phyloP scores from a whole-genome alignment of 2,888 invertebrate species.

The Erannis defoliaria region DNA sequence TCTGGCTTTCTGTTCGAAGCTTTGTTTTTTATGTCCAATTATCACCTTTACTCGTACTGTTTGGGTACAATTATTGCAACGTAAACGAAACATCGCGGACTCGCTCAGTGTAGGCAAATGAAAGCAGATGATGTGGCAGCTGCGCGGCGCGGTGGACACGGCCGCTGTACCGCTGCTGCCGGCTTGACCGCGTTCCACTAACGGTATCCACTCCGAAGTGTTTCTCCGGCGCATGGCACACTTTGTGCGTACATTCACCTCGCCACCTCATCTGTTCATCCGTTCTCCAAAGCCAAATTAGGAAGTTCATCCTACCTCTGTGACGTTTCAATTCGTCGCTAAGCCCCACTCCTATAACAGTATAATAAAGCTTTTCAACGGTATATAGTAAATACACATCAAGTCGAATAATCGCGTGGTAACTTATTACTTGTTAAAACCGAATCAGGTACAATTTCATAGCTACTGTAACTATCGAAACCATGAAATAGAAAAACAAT shows the following conservation, averaged over 20 bases:
- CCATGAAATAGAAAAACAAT: not conserved
- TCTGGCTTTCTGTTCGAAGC: not conserved
- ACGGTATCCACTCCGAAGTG: conserved; percentile 84
- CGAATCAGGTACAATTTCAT: too few relatives aligned
- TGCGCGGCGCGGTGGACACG: conserved; percentile 59
- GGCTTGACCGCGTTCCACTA: conserved; percentile 85
- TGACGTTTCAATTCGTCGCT: not conserved
- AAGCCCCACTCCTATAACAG: not conserved
- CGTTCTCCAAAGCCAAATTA: conserved; percentile 40
- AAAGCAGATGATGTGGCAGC: conserved; percentile 61
- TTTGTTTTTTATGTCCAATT: not conserved
- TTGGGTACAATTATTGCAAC: not conserved
- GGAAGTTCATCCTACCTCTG: conserved; percentile 11
- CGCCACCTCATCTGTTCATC: conserved; percentile 72
- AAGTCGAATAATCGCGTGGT: too few relatives aligned
- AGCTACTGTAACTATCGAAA: too few relatives aligned
- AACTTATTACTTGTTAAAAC: too few relatives aligned
- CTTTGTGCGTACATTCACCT: conserved; percentile 86
- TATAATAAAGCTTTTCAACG: not conserved
- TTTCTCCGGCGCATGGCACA: conserved; percentile 84
- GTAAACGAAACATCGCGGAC: conserved; percentile 1
- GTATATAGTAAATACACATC: too few relatives aligned
- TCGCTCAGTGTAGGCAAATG: conserved; percentile 41
- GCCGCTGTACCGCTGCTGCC: conserved; percentile 72
- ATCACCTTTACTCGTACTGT: not conserved